These are phyloP conservation scores for Ernsta delagoae DNA, from an alignment of 2,888 invertebrate species.

Conservation along the genomic window DNA sequence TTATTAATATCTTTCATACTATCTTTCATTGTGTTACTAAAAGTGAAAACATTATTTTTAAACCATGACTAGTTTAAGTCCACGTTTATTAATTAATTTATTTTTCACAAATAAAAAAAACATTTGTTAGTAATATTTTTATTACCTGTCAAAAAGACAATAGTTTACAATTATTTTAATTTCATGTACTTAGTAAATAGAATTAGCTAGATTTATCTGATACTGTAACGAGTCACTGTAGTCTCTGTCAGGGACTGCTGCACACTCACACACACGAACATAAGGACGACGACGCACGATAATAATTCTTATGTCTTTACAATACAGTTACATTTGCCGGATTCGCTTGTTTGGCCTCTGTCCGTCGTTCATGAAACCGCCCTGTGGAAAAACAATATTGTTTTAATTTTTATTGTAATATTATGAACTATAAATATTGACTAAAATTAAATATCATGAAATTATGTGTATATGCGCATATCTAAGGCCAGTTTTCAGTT, in stretches of 20 bases:
- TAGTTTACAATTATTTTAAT: conserved; percentile 77
- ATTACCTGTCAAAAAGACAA: conserved; percentile 81
- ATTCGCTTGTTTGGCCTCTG: conserved; percentile 82
- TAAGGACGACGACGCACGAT: conserved; percentile 61
- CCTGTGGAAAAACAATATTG: conserved; percentile 53
- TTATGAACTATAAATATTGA: no score
- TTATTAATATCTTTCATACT: no score
- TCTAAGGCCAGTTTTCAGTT: no score
- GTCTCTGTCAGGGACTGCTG: conserved; percentile 59
- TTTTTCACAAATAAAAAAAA: conserved; percentile 44
- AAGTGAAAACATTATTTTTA: no score
- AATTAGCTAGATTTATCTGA: conserved; percentile 79
- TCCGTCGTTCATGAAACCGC: conserved; percentile 81
- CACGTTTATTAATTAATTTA: no score
- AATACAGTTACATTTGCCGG: conserved; percentile 71
- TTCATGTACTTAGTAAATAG: conserved; percentile 83
- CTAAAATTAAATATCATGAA: no score
- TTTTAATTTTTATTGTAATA: no score
- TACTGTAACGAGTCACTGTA: conserved; percentile 52
- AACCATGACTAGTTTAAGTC: no score
- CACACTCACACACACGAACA: conserved; percentile 69
- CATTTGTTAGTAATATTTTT: conserved; percentile 79
- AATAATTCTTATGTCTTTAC: conserved; percentile 28
- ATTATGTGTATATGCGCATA: no score
- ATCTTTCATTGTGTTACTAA: no score